Evolutionary conservation across 2,797 vertebrate species (phyloP), one percentile per base, ranked within the genome.

Genomic region (Melanogrammus aeglefinus): DNA sequence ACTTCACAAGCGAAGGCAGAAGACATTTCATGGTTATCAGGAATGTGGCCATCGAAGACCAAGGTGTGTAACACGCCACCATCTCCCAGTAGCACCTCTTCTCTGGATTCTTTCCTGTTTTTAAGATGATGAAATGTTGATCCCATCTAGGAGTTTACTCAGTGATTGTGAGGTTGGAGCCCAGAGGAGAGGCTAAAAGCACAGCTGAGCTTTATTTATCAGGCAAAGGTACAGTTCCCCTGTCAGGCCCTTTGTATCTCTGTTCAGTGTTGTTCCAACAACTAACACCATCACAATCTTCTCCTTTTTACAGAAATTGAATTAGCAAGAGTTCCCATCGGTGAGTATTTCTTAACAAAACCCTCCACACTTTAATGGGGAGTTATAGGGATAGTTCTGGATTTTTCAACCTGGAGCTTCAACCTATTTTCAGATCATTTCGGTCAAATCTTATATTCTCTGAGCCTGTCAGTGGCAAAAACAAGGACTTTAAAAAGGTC

Each of bases 21-120:
- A 96, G 96, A 85, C 97, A 99, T 91, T 99, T 99, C 85, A 99
- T 99, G 97, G 97, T 98, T 81, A 99, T 99, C 89, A 95, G 95
- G 93, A 99, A 98, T 0, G 98, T 99, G 86, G 95, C 96, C 80
- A 93, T 96, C 35, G 97, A 99, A 82, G 98, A 99, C 2, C 98
- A 99, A 99, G 98, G 98, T 99, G 94, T 94, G 91, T 92, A 91
- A 85, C 78, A 81, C 70, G 36, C 75, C 75, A 72, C 6, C 10
- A 74, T 78, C 75, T 80, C 80, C 75, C n/a, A 41, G 21, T 31
- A 77, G 63, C 77, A n/a, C 63, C 70, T 57, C 76, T 47, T 76
- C 78, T 74, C 73, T 47, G 77, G 69, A 75, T 80, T 76, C 82
- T 77, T 78, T 82, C 78, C n/a, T 90, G 83, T 88, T 88, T 82